These are phyloP conservation scores for Poecilia gillii DNA, from an alignment of 2,797 vertebrate genomes.

Conservation along the genomic window DNA sequence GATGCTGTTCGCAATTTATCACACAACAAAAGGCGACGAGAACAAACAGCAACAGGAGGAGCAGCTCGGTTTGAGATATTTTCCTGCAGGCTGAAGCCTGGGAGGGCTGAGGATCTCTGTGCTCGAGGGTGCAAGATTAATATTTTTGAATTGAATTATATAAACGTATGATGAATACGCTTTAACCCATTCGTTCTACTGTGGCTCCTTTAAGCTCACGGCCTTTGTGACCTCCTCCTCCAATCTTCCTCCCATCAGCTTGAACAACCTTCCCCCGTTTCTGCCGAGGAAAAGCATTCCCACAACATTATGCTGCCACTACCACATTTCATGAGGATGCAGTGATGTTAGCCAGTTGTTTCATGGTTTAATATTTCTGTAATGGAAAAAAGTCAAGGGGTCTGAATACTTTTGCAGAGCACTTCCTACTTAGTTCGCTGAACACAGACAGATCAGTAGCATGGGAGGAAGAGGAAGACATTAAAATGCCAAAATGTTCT, in stretches of 20 bases:
- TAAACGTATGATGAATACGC: background rate
- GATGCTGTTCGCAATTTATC: slow-evolving; percentile 59
- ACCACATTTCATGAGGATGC: no score
- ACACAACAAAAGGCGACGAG: slow-evolving; percentile 45
- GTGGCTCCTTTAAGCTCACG: background rate
- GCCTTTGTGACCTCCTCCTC: background rate
- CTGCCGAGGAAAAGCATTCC: background rate
- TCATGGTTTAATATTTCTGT: background rate
- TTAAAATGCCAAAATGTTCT: background rate
- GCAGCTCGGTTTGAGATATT: slow-evolving; percentile 49
- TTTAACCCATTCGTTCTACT: background rate
- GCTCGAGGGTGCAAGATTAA: slow-evolving; percentile 10
- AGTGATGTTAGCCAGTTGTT: background rate
- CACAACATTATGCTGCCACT: background rate
- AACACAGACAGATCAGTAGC: background rate
- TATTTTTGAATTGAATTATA: no score
- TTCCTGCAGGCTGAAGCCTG: slow-evolving; percentile 36
- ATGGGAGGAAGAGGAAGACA: background rate
- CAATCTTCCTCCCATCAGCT: no score
- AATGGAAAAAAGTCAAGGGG: background rate
- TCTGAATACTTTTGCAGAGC: background rate
- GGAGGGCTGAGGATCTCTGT: slow-evolving; percentile 17
- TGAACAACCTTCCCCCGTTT: background rate
- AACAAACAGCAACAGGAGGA: slow-evolving; percentile 31
- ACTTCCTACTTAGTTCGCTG: background rate